Conservation (phyloP, 2,797 vertebrate genomes). For the Poeciliopsis gracilis region DNA sequence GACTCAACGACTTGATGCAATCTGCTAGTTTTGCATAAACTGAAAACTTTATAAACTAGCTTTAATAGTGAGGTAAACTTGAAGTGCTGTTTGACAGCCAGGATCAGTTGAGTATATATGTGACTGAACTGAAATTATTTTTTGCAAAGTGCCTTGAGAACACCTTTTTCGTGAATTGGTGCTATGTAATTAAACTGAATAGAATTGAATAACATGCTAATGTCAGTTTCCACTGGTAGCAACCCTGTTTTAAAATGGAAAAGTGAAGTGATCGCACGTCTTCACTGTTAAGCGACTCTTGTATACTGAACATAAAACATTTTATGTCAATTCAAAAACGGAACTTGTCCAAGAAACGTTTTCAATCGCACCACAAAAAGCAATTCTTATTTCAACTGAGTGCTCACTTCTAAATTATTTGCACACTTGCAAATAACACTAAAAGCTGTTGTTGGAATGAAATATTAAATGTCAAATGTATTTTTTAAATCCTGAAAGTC, state of each 20-base stretch:
- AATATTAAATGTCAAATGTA: neutral
- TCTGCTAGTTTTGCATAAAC: neutral
- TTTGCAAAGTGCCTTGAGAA: neutral
- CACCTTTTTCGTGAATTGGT: neutral
- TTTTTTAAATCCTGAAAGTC: neutral
- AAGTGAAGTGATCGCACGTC: neutral
- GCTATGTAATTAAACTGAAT: neutral
- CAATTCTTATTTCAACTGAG: neutral
- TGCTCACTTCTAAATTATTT: conserved; percentile 3
- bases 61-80: neutral
- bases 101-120: neutral
- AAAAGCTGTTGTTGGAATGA: neutral
- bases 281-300: neutral
- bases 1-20: too few relatives aligned
- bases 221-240: neutral
- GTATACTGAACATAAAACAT: neutral
- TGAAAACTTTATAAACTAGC: neutral
- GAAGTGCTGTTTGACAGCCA: neutral
- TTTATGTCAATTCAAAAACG: neutral
- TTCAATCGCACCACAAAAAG: neutral
- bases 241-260: neutral
- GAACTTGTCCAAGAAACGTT: neutral
- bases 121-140: neutral
- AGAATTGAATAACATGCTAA: too few relatives aligned
- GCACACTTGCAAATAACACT: neutral